Percentiles rank a stretch among this genome's conserved stretches.
These are phyloP conservation scores for Ceyx margarethae DNA, from an alignment of 2,113 vertebrate genomes.

Conservation along the genomic window DNA sequence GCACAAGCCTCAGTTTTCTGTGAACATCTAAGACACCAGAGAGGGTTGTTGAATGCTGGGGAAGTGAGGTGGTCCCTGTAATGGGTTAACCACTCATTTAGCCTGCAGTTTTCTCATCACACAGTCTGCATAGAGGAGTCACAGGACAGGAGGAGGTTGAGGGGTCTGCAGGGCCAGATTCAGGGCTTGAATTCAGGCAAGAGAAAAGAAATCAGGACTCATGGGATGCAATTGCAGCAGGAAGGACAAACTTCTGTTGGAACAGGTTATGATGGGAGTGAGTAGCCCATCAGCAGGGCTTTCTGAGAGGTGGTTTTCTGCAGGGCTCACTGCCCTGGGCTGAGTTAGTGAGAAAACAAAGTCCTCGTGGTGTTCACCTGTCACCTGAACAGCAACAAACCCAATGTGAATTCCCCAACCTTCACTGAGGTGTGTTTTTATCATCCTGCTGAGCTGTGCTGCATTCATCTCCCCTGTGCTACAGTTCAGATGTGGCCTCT, in stretches of 20 bases:
- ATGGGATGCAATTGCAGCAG: not conserved
- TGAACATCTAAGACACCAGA: not conserved
- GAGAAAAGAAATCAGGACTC: not conserved
- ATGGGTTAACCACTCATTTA: not conserved
- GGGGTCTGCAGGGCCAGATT: not conserved
- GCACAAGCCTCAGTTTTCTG: not conserved
- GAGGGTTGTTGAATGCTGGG: not conserved
- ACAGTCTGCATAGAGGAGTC: not conserved
- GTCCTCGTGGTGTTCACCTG: not conserved
- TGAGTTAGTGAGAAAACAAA: not conserved
- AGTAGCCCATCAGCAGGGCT: not conserved
- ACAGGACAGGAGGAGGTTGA: not conserved
- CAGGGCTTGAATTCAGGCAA: too few relatives aligned
- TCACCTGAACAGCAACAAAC: not conserved
- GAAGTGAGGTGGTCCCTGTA: not conserved
- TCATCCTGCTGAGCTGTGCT: not conserved
- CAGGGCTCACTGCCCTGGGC: not conserved
- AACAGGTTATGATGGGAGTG: not conserved
- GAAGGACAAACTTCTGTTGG: not conserved
- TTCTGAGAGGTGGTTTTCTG: not conserved
- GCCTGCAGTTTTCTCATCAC: not conserved
- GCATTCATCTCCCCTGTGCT: not conserved
- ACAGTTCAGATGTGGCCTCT: not conserved
- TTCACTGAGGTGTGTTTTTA: conserved; percentile 12
- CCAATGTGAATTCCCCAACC: not conserved